Base-by-base conservation (phyloP, 2,888 invertebrate species). In the Biston stratarius region DNA sequence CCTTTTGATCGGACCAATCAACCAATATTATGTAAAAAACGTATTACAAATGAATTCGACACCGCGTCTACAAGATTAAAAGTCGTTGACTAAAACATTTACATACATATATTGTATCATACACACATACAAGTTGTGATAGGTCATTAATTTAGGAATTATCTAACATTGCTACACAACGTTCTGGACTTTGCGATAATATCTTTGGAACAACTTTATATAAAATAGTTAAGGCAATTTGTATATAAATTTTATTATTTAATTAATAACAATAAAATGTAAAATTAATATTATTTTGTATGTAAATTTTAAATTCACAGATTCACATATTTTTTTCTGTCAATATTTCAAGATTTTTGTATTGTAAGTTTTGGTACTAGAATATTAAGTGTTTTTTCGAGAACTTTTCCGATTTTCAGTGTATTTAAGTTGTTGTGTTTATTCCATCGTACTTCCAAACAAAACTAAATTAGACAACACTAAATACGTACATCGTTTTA, bases 131-230 rank as follows among this genome's bases (percentile, higher is more conserved):
- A 24, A 73, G 69, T 33, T 64, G 73, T 76, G 74, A 70, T 67
- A 66, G 68, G 73, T 75, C 70, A 77, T 77, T 77, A 77, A 77
- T 77, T 77, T 76, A 83, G 78, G 76, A 79, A 81, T 77, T 69
- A 38, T 76, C 73, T 77, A 76, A 71, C 38, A 61, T 67, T 70
- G 61, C 61, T 61, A 40, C 63, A 67, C 64, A 74, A 70, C 49
- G 69, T 80, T 75, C 73, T 75, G 77, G 75, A 79, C 75, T 72
- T 69, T 65, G 63, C 69, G 60, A 59, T 68, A 11, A 61, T 40
- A 53, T 63, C 73, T 69, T 70, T 70, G 71, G 70, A 69, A 14
- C 61, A 53, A 45, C 24, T 59, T 42, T 33, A 53, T 57, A 57
- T 12, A 36, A 45, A 55, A 55, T 48, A 48, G 15, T 48, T 48